phyloP scores from a whole-genome alignment of 2,888 invertebrate species.

The Conistra vaccinii region DNA sequence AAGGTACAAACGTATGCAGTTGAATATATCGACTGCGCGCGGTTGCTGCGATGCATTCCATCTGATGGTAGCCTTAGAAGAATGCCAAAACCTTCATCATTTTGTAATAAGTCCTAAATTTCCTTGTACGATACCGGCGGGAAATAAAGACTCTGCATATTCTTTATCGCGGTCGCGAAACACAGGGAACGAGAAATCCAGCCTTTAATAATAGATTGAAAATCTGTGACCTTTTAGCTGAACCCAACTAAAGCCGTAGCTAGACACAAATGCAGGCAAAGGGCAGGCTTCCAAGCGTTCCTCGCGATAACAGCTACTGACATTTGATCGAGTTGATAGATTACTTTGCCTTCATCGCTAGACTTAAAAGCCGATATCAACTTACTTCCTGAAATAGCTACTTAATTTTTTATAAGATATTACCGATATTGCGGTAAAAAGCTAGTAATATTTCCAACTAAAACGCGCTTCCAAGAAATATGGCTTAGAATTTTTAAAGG shows the following conservation, averaged over 20 bases:
- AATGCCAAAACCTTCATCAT: neutral
- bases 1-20: too few relatives aligned
- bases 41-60: too few relatives aligned
- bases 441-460: neutral
- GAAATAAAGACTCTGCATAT: slow-evolving; percentile 2
- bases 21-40: too few relatives aligned
- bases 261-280: slow-evolving; percentile 39
- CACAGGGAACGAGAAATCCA: slow-evolving; percentile 4
- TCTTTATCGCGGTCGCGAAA: neutral
- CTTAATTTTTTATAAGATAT: neutral
- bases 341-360: slow-evolving; percentile 18
- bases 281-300: slow-evolving; percentile 25
- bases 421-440: neutral
- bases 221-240: slow-evolving; percentile 30
- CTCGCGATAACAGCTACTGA: slow-evolving; percentile 41
- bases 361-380: slow-evolving; percentile 10
- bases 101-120: neutral
- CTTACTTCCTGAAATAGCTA: slow-evolving; percentile 4
- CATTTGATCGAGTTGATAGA: slow-evolving; percentile 47
- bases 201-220: slow-evolving; percentile 23
- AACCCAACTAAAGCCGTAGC: slow-evolving; percentile 9
- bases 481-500: neutral
- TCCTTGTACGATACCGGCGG: neutral
- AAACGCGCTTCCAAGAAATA: neutral
- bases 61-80: too few relatives aligned